Conservation (phyloP, 1,140 invertebrate genomes). For the Homarus americanus region DNA sequence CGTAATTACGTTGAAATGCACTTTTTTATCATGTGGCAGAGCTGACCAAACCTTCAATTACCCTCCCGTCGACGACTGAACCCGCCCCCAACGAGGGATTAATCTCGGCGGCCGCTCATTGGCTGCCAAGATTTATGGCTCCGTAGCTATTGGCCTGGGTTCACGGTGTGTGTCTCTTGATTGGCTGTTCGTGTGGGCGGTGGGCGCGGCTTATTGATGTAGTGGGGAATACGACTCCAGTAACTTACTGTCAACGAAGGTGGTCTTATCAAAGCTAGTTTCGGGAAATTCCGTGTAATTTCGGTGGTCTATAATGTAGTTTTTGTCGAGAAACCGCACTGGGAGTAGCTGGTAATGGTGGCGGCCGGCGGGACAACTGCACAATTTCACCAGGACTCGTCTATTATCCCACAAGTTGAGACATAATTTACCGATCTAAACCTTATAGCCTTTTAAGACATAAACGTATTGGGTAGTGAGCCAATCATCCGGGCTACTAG, state of each 20-base stretch:
- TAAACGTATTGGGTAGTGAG: neutral
- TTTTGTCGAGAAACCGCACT: slow-evolving; percentile 17
- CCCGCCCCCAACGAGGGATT: slow-evolving; percentile 22
- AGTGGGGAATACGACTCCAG: slow-evolving; percentile 5
- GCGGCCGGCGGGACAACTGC: slow-evolving; percentile 3
- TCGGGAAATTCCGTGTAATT: slow-evolving; percentile 53
- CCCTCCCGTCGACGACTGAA: neutral
- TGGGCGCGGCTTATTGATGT: slow-evolving; percentile 45
- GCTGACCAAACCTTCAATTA: slow-evolving; percentile 50
- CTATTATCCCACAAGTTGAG: too few relatives aligned
- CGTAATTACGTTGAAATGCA: slow-evolving; percentile 52
- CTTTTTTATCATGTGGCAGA: slow-evolving; percentile 52
- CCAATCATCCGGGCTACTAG: too few relatives aligned
- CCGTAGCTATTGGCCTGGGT: neutral
- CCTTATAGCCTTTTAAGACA: neutral
- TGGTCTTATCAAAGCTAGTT: slow-evolving; percentile 54
- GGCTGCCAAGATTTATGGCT: slow-evolving; percentile 39
- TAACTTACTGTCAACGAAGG: slow-evolving; percentile 40
- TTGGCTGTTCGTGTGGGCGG: neutral
- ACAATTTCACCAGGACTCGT: neutral
- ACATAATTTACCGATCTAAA: too few relatives aligned
- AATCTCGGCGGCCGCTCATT: slow-evolving; percentile 31
- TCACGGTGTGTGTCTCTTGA: neutral
- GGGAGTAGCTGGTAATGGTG: slow-evolving; percentile 25
- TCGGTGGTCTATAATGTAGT: slow-evolving; percentile 46